Conservation (phyloP, 2,888 invertebrate genomes). For the Napeogenes sylphis region DNA sequence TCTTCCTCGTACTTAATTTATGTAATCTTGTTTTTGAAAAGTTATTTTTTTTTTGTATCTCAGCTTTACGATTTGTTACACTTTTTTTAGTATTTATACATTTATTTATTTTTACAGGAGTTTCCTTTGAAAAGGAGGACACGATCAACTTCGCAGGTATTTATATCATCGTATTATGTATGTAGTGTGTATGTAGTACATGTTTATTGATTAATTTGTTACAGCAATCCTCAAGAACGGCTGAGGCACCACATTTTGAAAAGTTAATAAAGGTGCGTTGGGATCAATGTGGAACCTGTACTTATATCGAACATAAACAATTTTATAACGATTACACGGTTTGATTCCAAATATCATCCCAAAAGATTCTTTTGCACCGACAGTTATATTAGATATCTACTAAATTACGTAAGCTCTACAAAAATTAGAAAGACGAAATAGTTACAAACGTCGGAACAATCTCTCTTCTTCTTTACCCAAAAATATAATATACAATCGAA, state of each 20-base stretch:
- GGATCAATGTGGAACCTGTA: neutral
- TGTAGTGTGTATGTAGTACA: conserved; percentile 1
- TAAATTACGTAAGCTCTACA: too few species aligned
- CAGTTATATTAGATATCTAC: too few species aligned
- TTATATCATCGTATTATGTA: conserved; percentile 16
- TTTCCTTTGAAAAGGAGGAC: conserved; percentile 42
- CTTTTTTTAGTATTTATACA: conserved; percentile 4
- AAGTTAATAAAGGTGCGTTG: conserved; percentile 6
- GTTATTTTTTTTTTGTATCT: neutral
- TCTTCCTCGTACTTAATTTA: too few species aligned
- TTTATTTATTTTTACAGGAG: conserved; percentile 41
- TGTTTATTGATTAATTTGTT: conserved; percentile 11
- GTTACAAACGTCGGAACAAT: too few species aligned
- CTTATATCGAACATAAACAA: too few species aligned
- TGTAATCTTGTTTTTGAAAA: too few species aligned
- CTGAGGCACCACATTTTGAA: conserved; percentile 6
- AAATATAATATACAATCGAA: neutral
- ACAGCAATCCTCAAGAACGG: conserved; percentile 23
- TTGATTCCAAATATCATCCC: too few species aligned
- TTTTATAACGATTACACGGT: too few species aligned
- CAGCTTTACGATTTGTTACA: too few species aligned
- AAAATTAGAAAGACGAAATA: too few species aligned
- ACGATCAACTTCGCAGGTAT: conserved; percentile 51
- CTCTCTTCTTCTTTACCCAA: neutral
- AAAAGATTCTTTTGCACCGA: too few species aligned